Evolutionary conservation across 2,888 invertebrate genomes (phyloP).

Genomic region (Neocrepidodera transversa): DNA sequence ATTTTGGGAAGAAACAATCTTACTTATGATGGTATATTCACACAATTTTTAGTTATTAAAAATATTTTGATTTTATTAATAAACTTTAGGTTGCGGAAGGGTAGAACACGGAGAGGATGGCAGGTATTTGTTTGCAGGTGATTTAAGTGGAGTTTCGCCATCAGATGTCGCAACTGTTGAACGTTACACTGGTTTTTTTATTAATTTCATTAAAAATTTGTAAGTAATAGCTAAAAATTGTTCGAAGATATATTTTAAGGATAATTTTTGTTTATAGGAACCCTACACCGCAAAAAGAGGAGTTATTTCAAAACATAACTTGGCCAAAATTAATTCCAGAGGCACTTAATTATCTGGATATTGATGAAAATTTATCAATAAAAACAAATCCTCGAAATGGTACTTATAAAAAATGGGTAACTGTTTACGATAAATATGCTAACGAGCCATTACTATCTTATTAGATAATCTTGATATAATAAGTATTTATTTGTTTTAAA

Average conservation of each 20-base stretch:
- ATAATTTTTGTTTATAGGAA: constrained; percentile 38
- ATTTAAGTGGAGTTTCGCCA: constrained; percentile 3
- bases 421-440: constrained; percentile 27
- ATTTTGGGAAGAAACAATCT: constrained; percentile 22
- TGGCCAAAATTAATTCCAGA: constrained; percentile 30
- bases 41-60: no score
- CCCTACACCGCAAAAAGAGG: constrained; percentile 41
- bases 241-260: no score
- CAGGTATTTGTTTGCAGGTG: constrained; percentile 18
- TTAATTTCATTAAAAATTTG: constrained; percentile 28
- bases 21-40: constrained; percentile 18
- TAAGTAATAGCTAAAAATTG: constrained; percentile 5
- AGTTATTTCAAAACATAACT: constrained; percentile 38
- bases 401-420: constrained; percentile 27
- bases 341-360: constrained; percentile 29
- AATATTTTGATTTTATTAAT: no score
- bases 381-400: constrained; percentile 25
- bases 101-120: constrained; percentile 32
- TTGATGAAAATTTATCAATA: constrained; percentile 18
- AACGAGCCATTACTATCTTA: constrained; percentile 16
- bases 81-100: constrained; percentile 23
- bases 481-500: no score
- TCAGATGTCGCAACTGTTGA: constrained; percentile 23
- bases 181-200: constrained; percentile 20
- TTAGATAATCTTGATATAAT: no score